phyloP scores from a whole-genome alignment of 2,888 invertebrate genomes.

The Liodrosophila aerea region DNA sequence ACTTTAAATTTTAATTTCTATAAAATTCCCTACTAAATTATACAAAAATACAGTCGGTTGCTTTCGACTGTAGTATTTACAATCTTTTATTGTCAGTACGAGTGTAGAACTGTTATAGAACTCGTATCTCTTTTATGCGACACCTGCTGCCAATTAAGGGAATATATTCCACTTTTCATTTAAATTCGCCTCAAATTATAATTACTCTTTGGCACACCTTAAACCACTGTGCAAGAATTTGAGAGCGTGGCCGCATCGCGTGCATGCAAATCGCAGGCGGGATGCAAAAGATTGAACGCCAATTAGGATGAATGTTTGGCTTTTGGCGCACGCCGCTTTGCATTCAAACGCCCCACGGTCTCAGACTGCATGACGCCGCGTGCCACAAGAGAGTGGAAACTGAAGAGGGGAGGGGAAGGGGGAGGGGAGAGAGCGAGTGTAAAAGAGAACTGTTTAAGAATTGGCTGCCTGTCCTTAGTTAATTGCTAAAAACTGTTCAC shows the following conservation, averaged over 20 bases:
- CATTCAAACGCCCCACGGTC: slow-evolving; percentile 36
- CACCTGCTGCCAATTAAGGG: too few relatives aligned
- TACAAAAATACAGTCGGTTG: too few relatives aligned
- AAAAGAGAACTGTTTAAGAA: slow-evolving; percentile 14
- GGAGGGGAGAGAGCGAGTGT: slow-evolving; percentile 4
- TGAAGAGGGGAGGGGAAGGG: not conserved
- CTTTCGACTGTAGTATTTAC: too few relatives aligned
- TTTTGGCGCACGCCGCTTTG: slow-evolving; percentile 62
- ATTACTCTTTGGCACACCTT: not conserved
- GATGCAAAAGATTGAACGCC: slow-evolving; percentile 80
- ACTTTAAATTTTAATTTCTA: too few relatives aligned
- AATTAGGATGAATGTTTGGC: slow-evolving; percentile 83
- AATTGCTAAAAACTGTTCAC: slow-evolving; percentile 78
- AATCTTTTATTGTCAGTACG: too few relatives aligned
- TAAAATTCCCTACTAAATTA: too few relatives aligned
- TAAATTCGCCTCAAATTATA: too few relatives aligned
- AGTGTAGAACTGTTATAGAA: too few relatives aligned
- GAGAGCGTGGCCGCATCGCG: slow-evolving; percentile 58
- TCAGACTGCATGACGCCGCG: slow-evolving; percentile 76
- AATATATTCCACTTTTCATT: too few relatives aligned
- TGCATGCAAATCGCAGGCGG: slow-evolving; percentile 71
- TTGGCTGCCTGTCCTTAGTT: slow-evolving; percentile 55
- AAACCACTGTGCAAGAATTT: slow-evolving; percentile 51
- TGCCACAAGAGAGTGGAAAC: slow-evolving; percentile 20
- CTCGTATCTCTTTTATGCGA: too few relatives aligned